Conservation (phyloP, 1,140 invertebrate genomes). For the Spodoptera litura region DNA sequence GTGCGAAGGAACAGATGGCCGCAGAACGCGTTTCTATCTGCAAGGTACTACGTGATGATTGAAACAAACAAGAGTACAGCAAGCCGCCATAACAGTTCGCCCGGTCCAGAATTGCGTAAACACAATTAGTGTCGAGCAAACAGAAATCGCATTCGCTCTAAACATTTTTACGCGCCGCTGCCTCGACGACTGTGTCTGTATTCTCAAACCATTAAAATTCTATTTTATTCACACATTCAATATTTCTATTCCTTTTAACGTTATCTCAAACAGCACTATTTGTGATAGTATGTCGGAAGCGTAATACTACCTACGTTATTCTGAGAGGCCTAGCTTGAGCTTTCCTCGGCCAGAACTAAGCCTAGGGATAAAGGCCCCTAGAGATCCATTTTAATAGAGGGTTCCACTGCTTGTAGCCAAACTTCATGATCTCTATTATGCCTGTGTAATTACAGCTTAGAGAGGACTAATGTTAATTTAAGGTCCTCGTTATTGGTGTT, state of each 20-base stretch:
- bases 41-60: background rate
- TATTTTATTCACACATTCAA: background rate
- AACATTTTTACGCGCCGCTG: slow-evolving; percentile 22
- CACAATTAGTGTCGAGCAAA: slow-evolving; percentile 26
- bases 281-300: background rate
- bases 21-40: background rate
- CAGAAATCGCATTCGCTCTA: slow-evolving; percentile 17
- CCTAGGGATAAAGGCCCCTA: background rate
- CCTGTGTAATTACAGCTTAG: slow-evolving; percentile 29
- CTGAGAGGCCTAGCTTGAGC: background rate
- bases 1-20: background rate
- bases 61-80: slow-evolving; percentile 4
- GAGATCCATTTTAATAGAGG: background rate
- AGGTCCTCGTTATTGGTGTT: background rate
- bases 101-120: slow-evolving; percentile 13
- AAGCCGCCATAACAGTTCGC: background rate
- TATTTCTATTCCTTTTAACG: background rate
- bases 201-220: background rate
- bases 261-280: background rate
- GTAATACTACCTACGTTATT: background rate
- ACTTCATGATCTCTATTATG: slow-evolving; percentile 23
- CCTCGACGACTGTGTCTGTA: background rate
- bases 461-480: slow-evolving; percentile 13
- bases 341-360: background rate
- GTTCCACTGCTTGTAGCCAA: background rate